phyloP scores from a whole-genome alignment of 1,140 invertebrate genomes.

The Drosophila kikkawai region DNA sequence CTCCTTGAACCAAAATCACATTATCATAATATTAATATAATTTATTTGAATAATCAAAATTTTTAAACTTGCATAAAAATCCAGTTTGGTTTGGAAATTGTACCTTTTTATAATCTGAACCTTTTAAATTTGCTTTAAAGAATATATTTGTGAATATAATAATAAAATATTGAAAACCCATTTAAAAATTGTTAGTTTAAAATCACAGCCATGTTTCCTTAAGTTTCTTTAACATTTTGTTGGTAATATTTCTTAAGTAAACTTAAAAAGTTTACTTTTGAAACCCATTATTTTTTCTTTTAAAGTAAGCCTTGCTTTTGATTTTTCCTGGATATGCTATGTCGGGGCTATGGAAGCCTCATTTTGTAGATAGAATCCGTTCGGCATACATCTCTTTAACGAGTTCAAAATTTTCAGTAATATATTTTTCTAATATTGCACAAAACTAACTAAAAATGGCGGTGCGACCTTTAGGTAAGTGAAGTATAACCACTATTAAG shows the following conservation, averaged over 20 bases:
- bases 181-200: not conserved
- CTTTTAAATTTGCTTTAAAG: not conserved
- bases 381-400: conserved; percentile 55
- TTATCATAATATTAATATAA: not conserved
- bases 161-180: not conserved
- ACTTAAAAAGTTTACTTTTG: not conserved
- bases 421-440: conserved; percentile 71
- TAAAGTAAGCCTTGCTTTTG: conserved; percentile 22
- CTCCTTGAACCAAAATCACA: conserved; percentile 10
- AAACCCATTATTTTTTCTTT: not conserved
- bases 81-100: not conserved
- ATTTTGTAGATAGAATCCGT: conserved; percentile 25
- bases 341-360: conserved; percentile 7
- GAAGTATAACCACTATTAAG: too few species aligned
- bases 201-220: not conserved
- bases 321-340: not conserved
- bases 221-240: not conserved
- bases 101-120: not conserved
- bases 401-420: conserved; percentile 56
- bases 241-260: not conserved
- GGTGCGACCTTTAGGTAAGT: conserved; percentile 67
- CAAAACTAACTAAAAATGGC: conserved; percentile 49
- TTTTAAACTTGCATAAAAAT: not conserved
- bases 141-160: conserved; percentile 2
- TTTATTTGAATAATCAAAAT: conserved; percentile 7